Evolutionary conservation across 2,797 vertebrate species (phyloP), one percentile per base, ranked within the genome.

Genomic region (Lacerta agilis): DNA sequence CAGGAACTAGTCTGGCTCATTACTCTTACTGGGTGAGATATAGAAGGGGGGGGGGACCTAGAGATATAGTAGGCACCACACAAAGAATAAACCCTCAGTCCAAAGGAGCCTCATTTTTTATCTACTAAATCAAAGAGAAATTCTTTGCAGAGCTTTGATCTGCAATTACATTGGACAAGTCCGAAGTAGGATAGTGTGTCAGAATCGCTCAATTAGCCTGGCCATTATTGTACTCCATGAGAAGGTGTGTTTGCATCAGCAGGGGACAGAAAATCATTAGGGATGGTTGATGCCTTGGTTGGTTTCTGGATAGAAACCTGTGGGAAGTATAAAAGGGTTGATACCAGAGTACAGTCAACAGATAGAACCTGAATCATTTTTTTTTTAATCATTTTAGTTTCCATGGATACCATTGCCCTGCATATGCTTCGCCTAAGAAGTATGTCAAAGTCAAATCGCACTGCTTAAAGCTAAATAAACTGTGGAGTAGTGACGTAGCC

Each of bases 401-500:
- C 97, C 97, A 98, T 97, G 97, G 98, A 97, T 95, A 98, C 96
- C 80, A 91, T 85, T 94, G 93, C 92, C 94, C 90, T 88, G 84
- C 77, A 82, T 66, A 82, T 61, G 71, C 58, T 92, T 92, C 84
- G 87, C 66, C 79, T 95, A 94, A 94, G 83, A 94, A 88, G 86
- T 9, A 23, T 77, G 87, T 92, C 88, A 86, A 92, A 94, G 93
- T 90, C 90, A 58, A 23, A 93, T 79, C 33, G 69, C 1, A 90
- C 72, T 89, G 89, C 91, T 86, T 38, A 90, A 92, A 94, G 80
- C 85, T 94, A 84, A 69, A 85, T 89, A 90, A 89, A 10, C 25
- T n/a, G 2, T 43, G 55, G 82, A 58, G 55, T 17, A 64, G 79
- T 58, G 71, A 81, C 64, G 90, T 82, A 85, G 64, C 69, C 38